These are phyloP conservation scores for Serranus cabrilla DNA, from an alignment of 2,797 vertebrate species.

Conservation along the genomic window DNA sequence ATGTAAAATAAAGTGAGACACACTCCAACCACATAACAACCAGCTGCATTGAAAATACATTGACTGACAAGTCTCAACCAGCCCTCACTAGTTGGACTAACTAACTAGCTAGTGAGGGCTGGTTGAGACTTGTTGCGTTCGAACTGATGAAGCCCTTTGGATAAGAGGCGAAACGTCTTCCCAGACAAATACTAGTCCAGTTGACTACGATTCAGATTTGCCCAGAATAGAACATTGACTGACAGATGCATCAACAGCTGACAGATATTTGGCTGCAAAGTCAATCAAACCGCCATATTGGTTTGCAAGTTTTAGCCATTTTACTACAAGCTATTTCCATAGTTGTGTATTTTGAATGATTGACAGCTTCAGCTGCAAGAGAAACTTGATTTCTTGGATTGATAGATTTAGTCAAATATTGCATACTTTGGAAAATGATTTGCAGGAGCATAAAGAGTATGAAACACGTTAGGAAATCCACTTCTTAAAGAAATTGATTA, in stretches of 20 bases:
- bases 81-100: no score
- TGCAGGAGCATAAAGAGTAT: not conserved
- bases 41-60: slow-evolving; percentile 27
- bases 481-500: not conserved
- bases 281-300: not conserved
- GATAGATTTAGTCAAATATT: not conserved
- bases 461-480: not conserved
- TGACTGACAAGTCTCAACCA: no score
- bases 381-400: no score
- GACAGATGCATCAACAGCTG: not conserved
- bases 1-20: slow-evolving; percentile 39
- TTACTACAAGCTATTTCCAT: not conserved
- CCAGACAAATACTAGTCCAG: no score
- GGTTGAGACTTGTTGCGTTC: no score
- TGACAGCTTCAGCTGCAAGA: no score
- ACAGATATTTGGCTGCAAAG: not conserved
- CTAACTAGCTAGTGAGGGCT: no score
- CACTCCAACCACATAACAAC: not conserved
- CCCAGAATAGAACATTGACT: no score
- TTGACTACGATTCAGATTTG: no score
- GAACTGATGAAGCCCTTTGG: no score
- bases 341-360: no score
- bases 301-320: not conserved
- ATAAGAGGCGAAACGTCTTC: no score
- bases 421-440: not conserved